Evolutionary conservation across 2,797 vertebrate species (phyloP).

Genomic region (Neoniphon sammara): DNA sequence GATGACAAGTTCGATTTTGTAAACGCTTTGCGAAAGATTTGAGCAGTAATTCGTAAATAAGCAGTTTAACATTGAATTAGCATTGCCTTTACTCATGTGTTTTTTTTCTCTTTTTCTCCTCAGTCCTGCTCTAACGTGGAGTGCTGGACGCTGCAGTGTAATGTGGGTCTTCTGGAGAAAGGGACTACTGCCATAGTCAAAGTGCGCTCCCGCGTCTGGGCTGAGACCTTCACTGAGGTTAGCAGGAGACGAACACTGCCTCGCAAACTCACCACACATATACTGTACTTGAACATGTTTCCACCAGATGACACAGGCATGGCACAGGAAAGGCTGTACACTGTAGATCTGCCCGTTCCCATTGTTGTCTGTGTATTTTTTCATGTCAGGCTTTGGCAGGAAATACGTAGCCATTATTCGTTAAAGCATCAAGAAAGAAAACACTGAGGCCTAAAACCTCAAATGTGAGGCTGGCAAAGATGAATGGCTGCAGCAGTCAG

Average conservation of each 20-base stretch:
- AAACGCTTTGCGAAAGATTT: not conserved
- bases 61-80: not conserved
- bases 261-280: constrained; percentile 12
- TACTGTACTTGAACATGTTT: constrained; percentile 23
- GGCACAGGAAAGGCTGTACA: constrained; percentile 24
- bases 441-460: constrained; percentile 37
- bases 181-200: constrained; percentile 87
- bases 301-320: constrained; percentile 37
- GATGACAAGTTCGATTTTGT: not conserved
- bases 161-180: constrained; percentile 85
- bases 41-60: not conserved
- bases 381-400: constrained; percentile 60
- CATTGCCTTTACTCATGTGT: not conserved
- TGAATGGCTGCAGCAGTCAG: constrained; percentile 33
- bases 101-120: constrained; percentile 20
- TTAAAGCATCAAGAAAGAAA: constrained; percentile 37
- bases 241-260: constrained; percentile 43
- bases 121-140: constrained; percentile 89
- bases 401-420: constrained; percentile 41
- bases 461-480: constrained; percentile 51
- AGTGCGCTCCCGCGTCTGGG: constrained; percentile 88
- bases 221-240: constrained; percentile 89
- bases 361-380: constrained; percentile 54
- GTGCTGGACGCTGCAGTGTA: constrained; percentile 88
- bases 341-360: constrained; percentile 33